Evolutionary conservation across 2,797 vertebrate genomes (phyloP).

Genomic region (Sus cebifrons): DNA sequence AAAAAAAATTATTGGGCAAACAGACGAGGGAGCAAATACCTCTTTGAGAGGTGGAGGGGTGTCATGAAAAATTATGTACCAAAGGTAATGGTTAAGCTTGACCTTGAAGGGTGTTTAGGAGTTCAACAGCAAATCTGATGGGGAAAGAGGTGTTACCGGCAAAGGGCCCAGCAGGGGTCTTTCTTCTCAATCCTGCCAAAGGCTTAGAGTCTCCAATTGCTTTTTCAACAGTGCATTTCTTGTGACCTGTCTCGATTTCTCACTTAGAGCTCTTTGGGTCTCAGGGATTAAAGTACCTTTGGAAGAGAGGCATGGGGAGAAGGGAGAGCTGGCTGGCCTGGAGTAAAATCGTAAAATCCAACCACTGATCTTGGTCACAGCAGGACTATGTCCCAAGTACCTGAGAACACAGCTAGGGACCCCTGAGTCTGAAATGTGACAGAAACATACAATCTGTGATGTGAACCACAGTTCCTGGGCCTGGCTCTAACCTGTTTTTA

Average conservation of each 20-base stretch:
- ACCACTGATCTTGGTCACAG: not conserved
- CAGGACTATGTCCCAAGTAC: not conserved
- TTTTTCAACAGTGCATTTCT: constrained; percentile 51
- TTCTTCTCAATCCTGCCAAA: constrained; percentile 34
- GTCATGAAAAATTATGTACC: constrained; percentile 48
- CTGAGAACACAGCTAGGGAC: not conserved
- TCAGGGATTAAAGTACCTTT: not conserved
- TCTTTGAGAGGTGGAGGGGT: constrained; percentile 5
- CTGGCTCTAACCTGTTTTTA: constrained; percentile 1
- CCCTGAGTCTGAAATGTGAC: not conserved
- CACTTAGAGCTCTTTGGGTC: not conserved
- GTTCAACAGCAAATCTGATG: not conserved
- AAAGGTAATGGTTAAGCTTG: not conserved
- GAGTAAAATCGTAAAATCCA: not conserved
- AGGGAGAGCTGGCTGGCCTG: not conserved
- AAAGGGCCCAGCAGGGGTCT: not conserved
- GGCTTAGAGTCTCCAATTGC: not conserved
- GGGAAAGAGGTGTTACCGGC: not conserved
- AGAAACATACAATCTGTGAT: not conserved
- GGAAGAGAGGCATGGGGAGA: not conserved
- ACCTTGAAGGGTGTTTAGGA: constrained; percentile 38
- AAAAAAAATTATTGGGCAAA: constrained; percentile 54
- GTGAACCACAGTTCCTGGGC: not conserved
- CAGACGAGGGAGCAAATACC: not conserved
- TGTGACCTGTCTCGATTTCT: constrained; percentile 4